A percentile compares a stretch with the other conserved stretches of the same genome.
Evolutionary conservation across 2,797 vertebrate species (phyloP).

Genomic region (Coranthus polyacanthus): DNA sequence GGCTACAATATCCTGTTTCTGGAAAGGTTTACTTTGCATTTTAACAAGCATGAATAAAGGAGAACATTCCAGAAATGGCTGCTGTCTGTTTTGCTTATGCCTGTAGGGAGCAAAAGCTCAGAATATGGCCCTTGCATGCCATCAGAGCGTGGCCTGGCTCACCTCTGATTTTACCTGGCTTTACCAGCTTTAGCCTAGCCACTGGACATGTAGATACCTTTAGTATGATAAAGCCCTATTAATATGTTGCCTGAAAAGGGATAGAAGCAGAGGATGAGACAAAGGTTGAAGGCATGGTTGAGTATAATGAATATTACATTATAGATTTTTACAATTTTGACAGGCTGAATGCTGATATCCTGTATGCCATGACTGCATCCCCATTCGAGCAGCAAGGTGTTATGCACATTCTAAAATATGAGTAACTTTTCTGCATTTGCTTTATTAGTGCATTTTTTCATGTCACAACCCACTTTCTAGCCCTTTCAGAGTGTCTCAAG

Average conservation of each 20-base stretch:
- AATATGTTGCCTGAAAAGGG: slow-evolving; percentile 29
- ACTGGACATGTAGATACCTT: slow-evolving; percentile 59
- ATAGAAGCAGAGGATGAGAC: slow-evolving; percentile 14
- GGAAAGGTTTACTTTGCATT: slow-evolving; percentile 86
- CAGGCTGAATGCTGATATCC: slow-evolving; percentile 40
- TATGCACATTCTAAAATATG: slow-evolving; percentile 50
- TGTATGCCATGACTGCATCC: slow-evolving; percentile 45
- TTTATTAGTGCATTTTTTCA: slow-evolving; percentile 61
- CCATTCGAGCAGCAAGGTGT: slow-evolving; percentile 34
- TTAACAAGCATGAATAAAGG: slow-evolving; percentile 87
- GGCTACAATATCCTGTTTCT: slow-evolving; percentile 88
- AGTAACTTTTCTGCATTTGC: slow-evolving; percentile 54
- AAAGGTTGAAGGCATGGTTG: slow-evolving; percentile 10
- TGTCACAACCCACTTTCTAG: slow-evolving; percentile 61
- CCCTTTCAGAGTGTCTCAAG: slow-evolving; percentile 57
- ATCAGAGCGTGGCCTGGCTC: slow-evolving; percentile 75
- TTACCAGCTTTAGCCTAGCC: slow-evolving; percentile 59
- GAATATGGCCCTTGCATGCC: slow-evolving; percentile 66
- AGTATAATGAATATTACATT: slow-evolving; percentile 33
- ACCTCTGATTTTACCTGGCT: slow-evolving; percentile 74
- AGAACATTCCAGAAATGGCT: slow-evolving; percentile 85
- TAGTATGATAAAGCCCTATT: slow-evolving; percentile 25
- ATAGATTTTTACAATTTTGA: slow-evolving; percentile 10
- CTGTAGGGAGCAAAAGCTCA: slow-evolving; percentile 65
- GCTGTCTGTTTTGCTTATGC: slow-evolving; percentile 78